These are phyloP conservation scores for Panulirus ornatus DNA, from an alignment of 1,140 invertebrate genomes.

Conservation along the genomic window DNA sequence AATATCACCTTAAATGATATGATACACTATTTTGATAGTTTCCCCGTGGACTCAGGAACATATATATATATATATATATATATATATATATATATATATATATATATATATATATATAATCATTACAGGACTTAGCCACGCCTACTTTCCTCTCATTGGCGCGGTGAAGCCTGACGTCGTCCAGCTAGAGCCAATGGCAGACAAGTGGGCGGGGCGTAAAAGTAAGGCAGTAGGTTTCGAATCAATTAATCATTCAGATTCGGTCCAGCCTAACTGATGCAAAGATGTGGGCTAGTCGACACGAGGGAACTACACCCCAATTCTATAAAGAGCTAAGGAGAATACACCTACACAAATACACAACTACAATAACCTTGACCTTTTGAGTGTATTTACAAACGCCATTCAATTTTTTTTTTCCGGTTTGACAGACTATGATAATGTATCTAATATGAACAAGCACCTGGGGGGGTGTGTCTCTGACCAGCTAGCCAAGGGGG, in stretches of 20 bases:
- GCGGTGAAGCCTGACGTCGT: conserved; percentile 16
- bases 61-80: too few relatives aligned
- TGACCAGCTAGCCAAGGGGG: too few relatives aligned
- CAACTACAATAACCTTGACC: conserved; percentile 59
- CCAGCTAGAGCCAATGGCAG: conserved; percentile 31
- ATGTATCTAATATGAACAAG: not conserved
- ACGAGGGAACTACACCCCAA: conserved; percentile 39
- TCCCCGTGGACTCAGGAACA: too few relatives aligned
- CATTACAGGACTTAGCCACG: not conserved
- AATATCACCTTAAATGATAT: too few relatives aligned
- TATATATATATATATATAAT: too few relatives aligned
- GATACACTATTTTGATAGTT: too few relatives aligned
- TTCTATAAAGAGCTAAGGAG: conserved; percentile 19
- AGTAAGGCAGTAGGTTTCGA: conserved; percentile 26
- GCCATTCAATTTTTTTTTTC: conserved; percentile 14
- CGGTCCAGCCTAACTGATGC: not conserved
- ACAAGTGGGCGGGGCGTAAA: conserved; percentile 23
- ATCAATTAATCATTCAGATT: not conserved
- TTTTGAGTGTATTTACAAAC: conserved; percentile 58
- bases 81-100: too few relatives aligned
- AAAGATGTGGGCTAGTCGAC: conserved; percentile 34
- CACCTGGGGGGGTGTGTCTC: not conserved
- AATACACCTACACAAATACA: conserved; percentile 66
- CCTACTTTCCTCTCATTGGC: conserved; percentile 34
- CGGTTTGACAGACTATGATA: not conserved